A percentile compares a stretch with the other conserved stretches of the same genome.
phyloP scores from a whole-genome alignment of 2,888 invertebrate genomes.

The Formica aserva region DNA sequence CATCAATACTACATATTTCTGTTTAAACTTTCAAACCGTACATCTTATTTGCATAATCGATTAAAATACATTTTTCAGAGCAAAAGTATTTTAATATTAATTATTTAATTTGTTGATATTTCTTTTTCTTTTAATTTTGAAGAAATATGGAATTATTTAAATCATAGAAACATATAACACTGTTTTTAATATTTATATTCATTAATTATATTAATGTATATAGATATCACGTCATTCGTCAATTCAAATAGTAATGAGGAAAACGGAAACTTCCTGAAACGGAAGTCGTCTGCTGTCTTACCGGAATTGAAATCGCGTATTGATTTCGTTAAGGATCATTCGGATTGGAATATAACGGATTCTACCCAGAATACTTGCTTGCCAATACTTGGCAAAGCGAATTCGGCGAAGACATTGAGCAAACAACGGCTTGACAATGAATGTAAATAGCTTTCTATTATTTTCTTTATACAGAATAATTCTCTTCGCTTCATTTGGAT shows the following conservation, averaged over 20 bases:
- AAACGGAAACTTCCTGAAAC: not conserved
- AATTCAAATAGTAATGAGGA: not conserved
- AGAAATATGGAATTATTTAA: not conserved
- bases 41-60: not conserved
- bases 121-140: not conserved
- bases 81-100: not conserved
- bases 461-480: not conserved
- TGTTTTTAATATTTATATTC: not conserved
- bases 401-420: not conserved
- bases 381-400: conserved; percentile 52
- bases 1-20: not conserved
- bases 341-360: not conserved
- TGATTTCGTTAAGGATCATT: not conserved
- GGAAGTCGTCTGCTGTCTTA: not conserved
- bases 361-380: conserved; percentile 33
- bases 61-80: not conserved
- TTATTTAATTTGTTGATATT: not conserved
- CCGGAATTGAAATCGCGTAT: conserved; percentile 56
- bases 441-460: conserved; percentile 27
- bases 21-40: not conserved
- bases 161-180: not conserved
- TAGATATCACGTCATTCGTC: not conserved
- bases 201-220: not conserved
- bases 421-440: not conserved
- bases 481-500: not conserved